These are phyloP conservation scores for Macrosiphum euphorbiae DNA, from an alignment of 2,888 invertebrate genomes.

Conservation along the genomic window DNA sequence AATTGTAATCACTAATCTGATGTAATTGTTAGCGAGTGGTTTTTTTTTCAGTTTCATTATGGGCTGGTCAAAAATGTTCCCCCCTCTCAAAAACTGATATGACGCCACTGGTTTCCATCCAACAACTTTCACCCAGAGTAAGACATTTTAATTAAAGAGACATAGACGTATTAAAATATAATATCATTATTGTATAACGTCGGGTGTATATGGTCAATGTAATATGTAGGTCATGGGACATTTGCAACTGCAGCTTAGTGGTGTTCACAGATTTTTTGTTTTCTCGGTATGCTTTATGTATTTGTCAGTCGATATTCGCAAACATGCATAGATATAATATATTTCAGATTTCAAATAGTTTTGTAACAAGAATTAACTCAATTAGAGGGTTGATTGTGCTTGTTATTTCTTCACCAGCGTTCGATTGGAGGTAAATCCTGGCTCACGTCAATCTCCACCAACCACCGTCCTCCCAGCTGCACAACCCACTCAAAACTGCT, in stretches of 20 bases:
- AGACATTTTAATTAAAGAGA: not conserved
- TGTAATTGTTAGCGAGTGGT: too few relatives aligned
- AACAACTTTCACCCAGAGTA: not conserved
- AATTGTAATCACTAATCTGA: too few relatives aligned
- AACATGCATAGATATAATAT: not conserved
- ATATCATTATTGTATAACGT: not conserved
- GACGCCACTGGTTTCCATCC: not conserved
- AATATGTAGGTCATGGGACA: not conserved
- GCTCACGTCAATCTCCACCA: not conserved
- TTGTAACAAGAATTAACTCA: not conserved
- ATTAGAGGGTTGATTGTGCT: not conserved
- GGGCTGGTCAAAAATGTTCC: too few relatives aligned
- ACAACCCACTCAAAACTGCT: not conserved
- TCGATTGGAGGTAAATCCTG: not conserved
- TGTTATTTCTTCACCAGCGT: not conserved
- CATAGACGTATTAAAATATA: not conserved
- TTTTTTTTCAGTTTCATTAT: too few relatives aligned
- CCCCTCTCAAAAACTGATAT: too few relatives aligned
- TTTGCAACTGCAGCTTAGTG: not conserved
- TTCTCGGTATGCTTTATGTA: not conserved
- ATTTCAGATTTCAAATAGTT: not conserved
- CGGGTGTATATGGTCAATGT: not conserved
- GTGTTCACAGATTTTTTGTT: not conserved
- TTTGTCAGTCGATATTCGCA: not conserved
- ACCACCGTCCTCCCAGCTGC: not conserved